Conservation (phyloP, 2,888 invertebrate genomes). For the Drosophila limbata region DNA sequence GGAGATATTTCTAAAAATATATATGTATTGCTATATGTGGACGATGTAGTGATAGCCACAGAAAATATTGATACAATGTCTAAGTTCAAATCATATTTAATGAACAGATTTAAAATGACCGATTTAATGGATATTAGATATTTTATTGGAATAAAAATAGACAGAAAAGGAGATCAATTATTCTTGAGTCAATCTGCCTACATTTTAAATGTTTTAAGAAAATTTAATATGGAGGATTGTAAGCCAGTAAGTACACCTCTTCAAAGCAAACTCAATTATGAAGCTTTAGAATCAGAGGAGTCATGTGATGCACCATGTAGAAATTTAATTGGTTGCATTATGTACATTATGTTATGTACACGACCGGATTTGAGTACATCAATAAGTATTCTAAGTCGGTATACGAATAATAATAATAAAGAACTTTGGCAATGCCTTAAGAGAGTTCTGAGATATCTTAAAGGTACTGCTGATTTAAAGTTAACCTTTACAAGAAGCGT, state of each 20-base stretch:
- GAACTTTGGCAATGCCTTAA: constrained; percentile 60
- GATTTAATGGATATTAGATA: constrained; percentile 8
- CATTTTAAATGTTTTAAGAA: too few relatives aligned
- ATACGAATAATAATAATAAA: constrained; percentile 57
- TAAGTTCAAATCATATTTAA: constrained; percentile 20
- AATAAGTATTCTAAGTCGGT: constrained; percentile 49
- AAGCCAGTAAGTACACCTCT: constrained; percentile 27
- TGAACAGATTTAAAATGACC: constrained; percentile 19
- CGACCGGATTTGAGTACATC: constrained; percentile 47
- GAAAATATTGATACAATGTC: constrained; percentile 28
- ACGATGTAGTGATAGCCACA: constrained; percentile 18
- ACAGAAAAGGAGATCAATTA: too few relatives aligned
- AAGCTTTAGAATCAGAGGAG: neutral
- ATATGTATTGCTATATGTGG: constrained; percentile 8
- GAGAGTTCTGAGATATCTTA: constrained; percentile 44
- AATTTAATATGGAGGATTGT: constrained; percentile 31
- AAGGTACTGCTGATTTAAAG: constrained; percentile 32
- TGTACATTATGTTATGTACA: constrained; percentile 54
- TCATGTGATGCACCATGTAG: constrained; percentile 19
- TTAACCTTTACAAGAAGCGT: neutral
- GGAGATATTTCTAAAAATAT: constrained; percentile 13
- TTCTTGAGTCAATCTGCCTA: too few relatives aligned
- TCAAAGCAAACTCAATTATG: constrained; percentile 32
- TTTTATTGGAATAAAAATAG: too few relatives aligned
- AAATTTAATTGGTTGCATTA: constrained; percentile 45